A percentile compares a stretch with the other conserved stretches of the same genome.
These are phyloP conservation scores for Leptarthrus brevirostris DNA, from an alignment of 2,888 invertebrate species.

Conservation along the genomic window DNA sequence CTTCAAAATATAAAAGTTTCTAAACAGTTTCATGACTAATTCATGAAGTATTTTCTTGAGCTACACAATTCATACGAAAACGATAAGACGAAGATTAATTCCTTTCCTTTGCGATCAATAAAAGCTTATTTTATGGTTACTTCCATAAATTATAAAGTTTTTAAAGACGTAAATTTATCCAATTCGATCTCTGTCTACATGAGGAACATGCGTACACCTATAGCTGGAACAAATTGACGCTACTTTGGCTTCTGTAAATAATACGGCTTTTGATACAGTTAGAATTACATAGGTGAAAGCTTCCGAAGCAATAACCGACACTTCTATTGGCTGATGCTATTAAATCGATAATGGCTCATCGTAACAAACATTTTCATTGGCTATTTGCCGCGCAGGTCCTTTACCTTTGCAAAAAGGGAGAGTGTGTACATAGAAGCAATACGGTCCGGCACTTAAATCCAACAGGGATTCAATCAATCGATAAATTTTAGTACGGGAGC, in stretches of 20 bases:
- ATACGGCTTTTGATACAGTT: background rate
- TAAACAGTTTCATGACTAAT: too few species aligned
- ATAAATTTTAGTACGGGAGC: background rate
- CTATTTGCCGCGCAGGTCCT: constrained; percentile 5
- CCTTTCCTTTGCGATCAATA: background rate
- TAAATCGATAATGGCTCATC: constrained; percentile 12
- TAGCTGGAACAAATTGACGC: background rate
- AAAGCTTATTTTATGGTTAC: background rate
- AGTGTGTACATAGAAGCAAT: background rate
- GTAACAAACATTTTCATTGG: constrained; percentile 7
- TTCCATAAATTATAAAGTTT: background rate
- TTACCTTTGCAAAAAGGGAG: background rate
- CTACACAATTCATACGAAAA: too few species aligned
- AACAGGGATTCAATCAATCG: background rate
- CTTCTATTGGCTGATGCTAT: constrained; percentile 5
- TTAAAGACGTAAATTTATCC: background rate
- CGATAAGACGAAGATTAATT: background rate
- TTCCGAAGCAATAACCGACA: background rate
- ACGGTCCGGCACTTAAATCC: background rate
- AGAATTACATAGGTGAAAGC: constrained; percentile 1
- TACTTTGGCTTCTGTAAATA: constrained; percentile 1
- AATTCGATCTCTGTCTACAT: background rate
- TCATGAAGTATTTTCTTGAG: too few species aligned
- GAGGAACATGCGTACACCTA: background rate
- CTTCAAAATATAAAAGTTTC: too few species aligned